Evolutionary conservation across 2,888 invertebrate species (phyloP).

Genomic region (Spatulosminthurus flaviceps): DNA sequence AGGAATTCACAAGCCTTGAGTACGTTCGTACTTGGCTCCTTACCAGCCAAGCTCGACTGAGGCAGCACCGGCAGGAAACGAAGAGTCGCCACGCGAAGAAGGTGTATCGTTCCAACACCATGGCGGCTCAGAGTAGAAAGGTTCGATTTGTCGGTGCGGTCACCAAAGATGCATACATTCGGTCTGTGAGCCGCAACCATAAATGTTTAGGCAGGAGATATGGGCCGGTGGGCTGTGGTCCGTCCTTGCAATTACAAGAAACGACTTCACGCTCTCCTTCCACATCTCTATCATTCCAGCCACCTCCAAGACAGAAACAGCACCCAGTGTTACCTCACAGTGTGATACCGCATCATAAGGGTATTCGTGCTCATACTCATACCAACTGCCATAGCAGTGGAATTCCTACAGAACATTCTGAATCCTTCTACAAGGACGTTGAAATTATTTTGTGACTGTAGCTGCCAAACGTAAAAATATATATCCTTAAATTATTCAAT

Average conservation of each 20-base stretch:
- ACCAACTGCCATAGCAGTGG: slow-evolving; percentile 36
- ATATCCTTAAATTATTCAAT: not conserved
- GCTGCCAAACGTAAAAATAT: not conserved
- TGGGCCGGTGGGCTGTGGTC: slow-evolving; percentile 55
- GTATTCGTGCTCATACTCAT: slow-evolving; percentile 48
- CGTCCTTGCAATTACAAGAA: slow-evolving; percentile 29
- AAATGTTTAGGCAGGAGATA: slow-evolving; percentile 46
- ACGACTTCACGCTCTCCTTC: slow-evolving; percentile 49
- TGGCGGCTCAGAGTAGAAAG: slow-evolving; percentile 45
- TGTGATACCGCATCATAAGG: slow-evolving; percentile 48
- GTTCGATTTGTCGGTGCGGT: slow-evolving; percentile 45
- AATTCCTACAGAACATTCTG: slow-evolving; percentile 27
- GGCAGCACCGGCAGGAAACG: slow-evolving; percentile 39
- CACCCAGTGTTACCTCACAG: slow-evolving; percentile 59
- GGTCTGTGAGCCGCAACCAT: not conserved
- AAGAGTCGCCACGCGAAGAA: slow-evolving; percentile 43
- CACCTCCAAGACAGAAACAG: slow-evolving; percentile 62
- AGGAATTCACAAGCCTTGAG: slow-evolving; percentile 63
- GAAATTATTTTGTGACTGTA: slow-evolving; percentile 53
- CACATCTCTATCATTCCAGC: slow-evolving; percentile 51
- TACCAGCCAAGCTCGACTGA: slow-evolving; percentile 51
- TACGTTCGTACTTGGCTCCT: slow-evolving; percentile 63
- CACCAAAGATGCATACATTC: slow-evolving; percentile 24
- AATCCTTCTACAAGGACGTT: slow-evolving; percentile 52
- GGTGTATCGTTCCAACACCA: slow-evolving; percentile 48